Evolutionary conservation across 1,140 invertebrate genomes (phyloP).

Genomic region (Arion vulgaris): DNA sequence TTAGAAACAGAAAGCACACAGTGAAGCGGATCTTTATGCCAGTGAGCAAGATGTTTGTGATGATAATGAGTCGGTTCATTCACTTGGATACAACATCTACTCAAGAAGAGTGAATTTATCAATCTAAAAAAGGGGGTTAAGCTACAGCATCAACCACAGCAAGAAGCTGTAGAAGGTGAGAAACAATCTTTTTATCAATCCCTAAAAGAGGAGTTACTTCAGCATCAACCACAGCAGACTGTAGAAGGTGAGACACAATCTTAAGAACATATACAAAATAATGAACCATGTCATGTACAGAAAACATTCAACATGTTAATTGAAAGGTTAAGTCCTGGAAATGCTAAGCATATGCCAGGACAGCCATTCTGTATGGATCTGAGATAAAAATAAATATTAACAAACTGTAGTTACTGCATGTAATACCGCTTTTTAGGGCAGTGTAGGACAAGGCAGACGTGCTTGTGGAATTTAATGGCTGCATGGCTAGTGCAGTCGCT

Average conservation of each 20-base stretch:
- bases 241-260: conserved; percentile 47
- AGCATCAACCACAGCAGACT: conserved; percentile 73
- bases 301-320: too few relatives aligned
- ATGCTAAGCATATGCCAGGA: too few relatives aligned
- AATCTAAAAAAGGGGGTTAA: conserved; percentile 91
- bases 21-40: conserved; percentile 56
- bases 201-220: conserved; percentile 89
- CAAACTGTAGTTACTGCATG: too few relatives aligned
- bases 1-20: conserved; percentile 56
- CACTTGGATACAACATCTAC: conserved; percentile 55
- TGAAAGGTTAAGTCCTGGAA: too few relatives aligned
- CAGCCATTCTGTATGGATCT: too few relatives aligned
- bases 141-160: conserved; percentile 76
- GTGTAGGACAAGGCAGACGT: too few relatives aligned
- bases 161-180: conserved; percentile 73
- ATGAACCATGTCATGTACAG: too few relatives aligned
- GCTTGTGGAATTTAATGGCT: too few relatives aligned
- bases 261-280: too few relatives aligned
- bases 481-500: too few relatives aligned
- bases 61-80: conserved; percentile 62
- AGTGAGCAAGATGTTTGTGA: conserved; percentile 52
- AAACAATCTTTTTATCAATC: conserved; percentile 80
- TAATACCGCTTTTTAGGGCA: too few relatives aligned
- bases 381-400: too few relatives aligned
- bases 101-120: conserved; percentile 79